Percentiles rank a stretch among this genome's conserved stretches.
Evolutionary conservation across 2,888 invertebrate species (phyloP).

Genomic region (Conops quadrifasciatus): DNA sequence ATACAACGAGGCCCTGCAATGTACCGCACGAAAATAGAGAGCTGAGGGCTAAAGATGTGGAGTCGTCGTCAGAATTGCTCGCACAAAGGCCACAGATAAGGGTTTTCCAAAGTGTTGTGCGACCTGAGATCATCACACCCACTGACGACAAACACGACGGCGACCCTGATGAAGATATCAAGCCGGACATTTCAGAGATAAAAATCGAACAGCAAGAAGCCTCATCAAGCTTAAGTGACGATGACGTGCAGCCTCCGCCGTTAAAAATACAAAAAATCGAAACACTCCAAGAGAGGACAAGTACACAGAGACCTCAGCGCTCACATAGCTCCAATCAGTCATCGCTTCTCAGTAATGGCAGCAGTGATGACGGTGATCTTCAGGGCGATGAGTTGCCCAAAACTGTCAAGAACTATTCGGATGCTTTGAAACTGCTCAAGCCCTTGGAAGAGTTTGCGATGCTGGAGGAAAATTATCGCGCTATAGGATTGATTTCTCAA

Average conservation of each 20-base stretch:
- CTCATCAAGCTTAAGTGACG: constrained; percentile 46
- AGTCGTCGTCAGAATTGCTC: background rate
- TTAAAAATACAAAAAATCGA: constrained; percentile 55
- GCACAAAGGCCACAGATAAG: background rate
- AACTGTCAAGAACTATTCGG: constrained; percentile 51
- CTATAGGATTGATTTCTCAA: constrained; percentile 59
- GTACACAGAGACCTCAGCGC: background rate
- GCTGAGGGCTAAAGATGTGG: background rate
- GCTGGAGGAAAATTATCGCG: constrained; percentile 59
- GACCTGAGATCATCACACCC: background rate
- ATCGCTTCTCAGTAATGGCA: no score
- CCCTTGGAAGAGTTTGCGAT: constrained; percentile 61
- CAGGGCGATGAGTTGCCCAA: constrained; percentile 46
- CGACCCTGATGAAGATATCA: constrained; percentile 17
- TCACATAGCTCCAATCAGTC: constrained; percentile 43
- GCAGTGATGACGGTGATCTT: constrained; percentile 29
- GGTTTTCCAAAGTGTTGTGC: constrained; percentile 1
- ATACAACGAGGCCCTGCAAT: background rate
- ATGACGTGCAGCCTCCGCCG: constrained; percentile 43
- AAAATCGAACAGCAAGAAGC: constrained; percentile 20
- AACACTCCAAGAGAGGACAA: constrained; percentile 25
- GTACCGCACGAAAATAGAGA: background rate
- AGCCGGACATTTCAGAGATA: constrained; percentile 28
- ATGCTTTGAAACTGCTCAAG: constrained; percentile 56
- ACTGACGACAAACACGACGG: background rate